These are phyloP conservation scores for Shargacucullia verbasci DNA, from an alignment of 2,888 invertebrate species.

Conservation along the genomic window DNA sequence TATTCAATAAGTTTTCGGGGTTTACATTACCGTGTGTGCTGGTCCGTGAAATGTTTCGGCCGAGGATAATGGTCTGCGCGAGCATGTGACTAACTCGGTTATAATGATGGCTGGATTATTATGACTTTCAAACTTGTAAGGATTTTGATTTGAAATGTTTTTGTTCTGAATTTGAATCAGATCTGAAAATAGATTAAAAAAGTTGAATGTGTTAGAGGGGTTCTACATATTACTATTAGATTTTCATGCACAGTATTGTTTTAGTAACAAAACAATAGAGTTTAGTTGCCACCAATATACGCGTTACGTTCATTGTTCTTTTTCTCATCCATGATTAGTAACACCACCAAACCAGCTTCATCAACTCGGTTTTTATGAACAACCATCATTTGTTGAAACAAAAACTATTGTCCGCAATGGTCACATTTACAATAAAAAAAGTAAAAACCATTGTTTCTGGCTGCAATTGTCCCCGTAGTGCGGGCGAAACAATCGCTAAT, in stretches of 20 bases:
- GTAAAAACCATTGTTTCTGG: slow-evolving; percentile 31
- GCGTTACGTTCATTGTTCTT: no score
- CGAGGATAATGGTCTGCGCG: slow-evolving; percentile 62
- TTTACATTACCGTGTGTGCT: slow-evolving; percentile 78
- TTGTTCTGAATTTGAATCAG: slow-evolving; percentile 10
- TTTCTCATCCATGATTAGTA: no score
- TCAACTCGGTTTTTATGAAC: background rate
- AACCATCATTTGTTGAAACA: slow-evolving; percentile 9
- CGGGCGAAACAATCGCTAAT: slow-evolving; percentile 50
- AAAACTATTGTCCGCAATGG: slow-evolving; percentile 31
- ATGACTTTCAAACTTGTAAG: slow-evolving; percentile 23
- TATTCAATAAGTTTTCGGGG: slow-evolving; percentile 82
- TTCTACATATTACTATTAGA: no score
- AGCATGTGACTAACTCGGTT: slow-evolving; percentile 65
- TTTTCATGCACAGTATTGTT: no score
- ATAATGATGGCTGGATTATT: slow-evolving; percentile 54
- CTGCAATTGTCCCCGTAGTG: slow-evolving; percentile 38
- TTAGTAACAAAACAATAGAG: no score
- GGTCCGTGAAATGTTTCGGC: slow-evolving; percentile 78
- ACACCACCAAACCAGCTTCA: background rate
- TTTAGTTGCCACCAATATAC: no score
- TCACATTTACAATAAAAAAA: slow-evolving; percentile 33
- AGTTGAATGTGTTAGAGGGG: no score
- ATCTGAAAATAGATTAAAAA: no score
- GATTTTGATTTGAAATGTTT: slow-evolving; percentile 37